Evolutionary conservation across 1,140 invertebrate species (phyloP).

Genomic region (Melipona quadrifasciata): DNA sequence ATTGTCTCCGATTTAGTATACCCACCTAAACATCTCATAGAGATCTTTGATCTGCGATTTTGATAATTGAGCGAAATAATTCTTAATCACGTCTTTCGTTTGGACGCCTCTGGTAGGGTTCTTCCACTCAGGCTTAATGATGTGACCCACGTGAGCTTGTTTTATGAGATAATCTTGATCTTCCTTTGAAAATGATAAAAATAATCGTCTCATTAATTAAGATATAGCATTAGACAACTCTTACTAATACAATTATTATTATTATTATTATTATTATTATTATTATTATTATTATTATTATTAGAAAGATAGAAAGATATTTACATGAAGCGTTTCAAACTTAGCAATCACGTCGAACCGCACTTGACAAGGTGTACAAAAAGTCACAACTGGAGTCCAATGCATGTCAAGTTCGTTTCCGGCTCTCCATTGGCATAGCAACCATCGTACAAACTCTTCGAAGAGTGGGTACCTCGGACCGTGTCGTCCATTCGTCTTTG

Average conservation of each 20-base stretch:
- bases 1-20: not conserved
- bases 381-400: slow-evolving; percentile 92
- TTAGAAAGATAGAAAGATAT: slow-evolving; percentile 52
- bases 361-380: slow-evolving; percentile 95
- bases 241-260: not conserved
- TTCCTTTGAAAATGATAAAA: slow-evolving; percentile 81
- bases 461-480: slow-evolving; percentile 87
- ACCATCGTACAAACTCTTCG: slow-evolving; percentile 89
- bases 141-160: slow-evolving; percentile 87
- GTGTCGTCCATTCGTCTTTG: slow-evolving; percentile 72
- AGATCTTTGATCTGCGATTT: slow-evolving; percentile 89
- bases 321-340: slow-evolving; percentile 91
- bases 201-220: not conserved
- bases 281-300: not conserved
- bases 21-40: slow-evolving; percentile 90
- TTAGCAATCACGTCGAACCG: slow-evolving; percentile 94
- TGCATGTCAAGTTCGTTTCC: slow-evolving; percentile 92
- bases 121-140: slow-evolving; percentile 91
- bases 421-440: slow-evolving; percentile 86
- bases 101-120: slow-evolving; percentile 90
- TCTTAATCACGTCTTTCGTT: slow-evolving; percentile 86
- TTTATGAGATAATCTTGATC: slow-evolving; percentile 93
- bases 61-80: slow-evolving; percentile 89
- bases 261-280: not conserved
- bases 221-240: not conserved